Evolutionary conservation across 2,888 invertebrate genomes (phyloP), one percentile per base, ranked within the genome.

Genomic region (Drosophila atripex): DNA sequence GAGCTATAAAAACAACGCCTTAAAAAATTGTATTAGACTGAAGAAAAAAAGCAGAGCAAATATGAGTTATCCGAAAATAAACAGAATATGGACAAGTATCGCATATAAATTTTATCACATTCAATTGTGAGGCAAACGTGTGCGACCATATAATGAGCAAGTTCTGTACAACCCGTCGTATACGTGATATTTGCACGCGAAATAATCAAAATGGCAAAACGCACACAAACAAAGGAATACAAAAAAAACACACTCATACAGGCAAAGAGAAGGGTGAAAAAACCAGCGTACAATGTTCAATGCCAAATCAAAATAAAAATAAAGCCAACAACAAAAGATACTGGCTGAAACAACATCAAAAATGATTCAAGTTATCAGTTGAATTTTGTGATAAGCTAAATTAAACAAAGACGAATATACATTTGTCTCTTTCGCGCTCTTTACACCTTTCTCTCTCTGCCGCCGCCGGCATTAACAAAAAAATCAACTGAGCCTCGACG

Each of bases 261-360:
- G 7, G 49, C 52, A 77, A 45, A 76, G 68, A 76, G 80, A 86
- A 84, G 82, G 82, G 82, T 82, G 82, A 82, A 82, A 86, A 82
- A 82, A 86, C 82, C 78, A 76, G 78, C 78, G 71, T 79, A 71
- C 86, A 84, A 76, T 78, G 88, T 88, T 89, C 88, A 88, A 88
- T 89, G 89, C 88, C 82, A 80, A 50, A 69, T 76, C 79, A 41
- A 41, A 41, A 41, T 69, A 53, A 77, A 57, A 69, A 61, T 63
- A 52, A 69, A 61, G 56, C 49, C 53, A 59, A 18, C 53, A 56
- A 55, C 39, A 65, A 59, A 50, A 56, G 43, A 55, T 60, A 50
- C 64, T 23, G 21, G 21, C 21, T 55, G 49, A 39, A 61, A 52
- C 32, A 60, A 54, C 58, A 73, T 28, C 35, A 32, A 63, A 69